Base-by-base conservation (phyloP, 1,140 invertebrate genomes). In the Cydia strobilella region DNA sequence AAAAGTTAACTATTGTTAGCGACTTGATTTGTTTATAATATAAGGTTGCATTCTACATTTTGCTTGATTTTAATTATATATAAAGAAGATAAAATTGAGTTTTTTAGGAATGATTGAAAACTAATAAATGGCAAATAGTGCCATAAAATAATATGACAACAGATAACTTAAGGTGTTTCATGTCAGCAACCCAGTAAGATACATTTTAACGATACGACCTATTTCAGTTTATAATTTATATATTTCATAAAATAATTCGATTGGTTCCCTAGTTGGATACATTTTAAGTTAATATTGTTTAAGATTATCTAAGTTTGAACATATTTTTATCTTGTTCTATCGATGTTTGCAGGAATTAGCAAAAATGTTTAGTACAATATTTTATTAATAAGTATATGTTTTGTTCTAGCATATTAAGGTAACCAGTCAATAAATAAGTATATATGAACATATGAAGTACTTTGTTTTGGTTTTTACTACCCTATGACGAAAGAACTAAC, bases 331-430 rank as follows among this genome's bases (percentile, higher is more conserved):
- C 12, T 45, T 45, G 42, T 13, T 45, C 12, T 45, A 45, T 12
- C 3, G 3, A 45, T 45, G 42, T 15, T 39, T 45, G 13, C 42
- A 15, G 12, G 3, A 45, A 13, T 45, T 15, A 3, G 42, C 42
- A 45, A 13, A 45, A 9, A 10, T 39, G 35, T 39, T 39, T 45
- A 13, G 42, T 45, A 45, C 20, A 59, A 59, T 59, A 23, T 59
- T 51, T n/a, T 59, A 59, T 31, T 15, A n/a, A 65, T 65, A 65
- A 65, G 63, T 12, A 31, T 35, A 9, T 65, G 63, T 65, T 65
- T 15, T 65, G 27, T 65, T 5, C 18, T 63, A 65, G 25, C 12
- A 15, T 31, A 15, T 31, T 35, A 31, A 15, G 25, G 0, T 5
- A 31, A 31, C 13, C 15, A 65, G 25, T 65, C 63, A 65, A 65